A percentile compares a stretch with the other conserved stretches of the same genome.
Conservation (phyloP, 2,113 vertebrate species). For the Mystacornis crossleyi region DNA sequence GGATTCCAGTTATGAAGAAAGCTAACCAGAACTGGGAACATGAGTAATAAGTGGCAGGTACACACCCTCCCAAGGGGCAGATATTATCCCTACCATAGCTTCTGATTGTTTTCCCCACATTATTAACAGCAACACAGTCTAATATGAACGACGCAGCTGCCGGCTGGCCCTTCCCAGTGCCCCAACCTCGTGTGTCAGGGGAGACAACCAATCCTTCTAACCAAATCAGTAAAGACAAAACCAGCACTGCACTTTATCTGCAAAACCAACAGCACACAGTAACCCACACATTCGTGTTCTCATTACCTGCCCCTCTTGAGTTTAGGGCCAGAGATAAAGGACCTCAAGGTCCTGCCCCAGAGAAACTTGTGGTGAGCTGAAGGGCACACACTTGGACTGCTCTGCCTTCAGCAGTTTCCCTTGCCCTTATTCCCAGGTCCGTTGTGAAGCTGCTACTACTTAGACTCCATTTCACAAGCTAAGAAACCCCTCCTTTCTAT, state of each 20-base stretch:
- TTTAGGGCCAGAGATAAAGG: background rate
- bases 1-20: background rate
- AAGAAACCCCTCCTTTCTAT: background rate
- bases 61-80: background rate
- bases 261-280: background rate
- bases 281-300: fast-evolving
- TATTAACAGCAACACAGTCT: background rate
- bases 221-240: background rate
- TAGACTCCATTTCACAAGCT: background rate
- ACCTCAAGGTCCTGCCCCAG: background rate
- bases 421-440: background rate
- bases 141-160: background rate
- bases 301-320: background rate
- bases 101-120: background rate
- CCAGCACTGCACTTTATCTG: background rate
- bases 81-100: conserved; percentile 22
- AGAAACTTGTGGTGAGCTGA: background rate
- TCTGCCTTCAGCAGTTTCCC: background rate
- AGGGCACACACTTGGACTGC: background rate
- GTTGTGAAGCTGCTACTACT: background rate
- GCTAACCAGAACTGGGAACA: background rate
- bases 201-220: background rate
- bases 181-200: background rate
- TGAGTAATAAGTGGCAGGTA: background rate
- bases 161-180: background rate